Conservation (phyloP, 2,888 invertebrate species). For the Dusona sp. region DNA sequence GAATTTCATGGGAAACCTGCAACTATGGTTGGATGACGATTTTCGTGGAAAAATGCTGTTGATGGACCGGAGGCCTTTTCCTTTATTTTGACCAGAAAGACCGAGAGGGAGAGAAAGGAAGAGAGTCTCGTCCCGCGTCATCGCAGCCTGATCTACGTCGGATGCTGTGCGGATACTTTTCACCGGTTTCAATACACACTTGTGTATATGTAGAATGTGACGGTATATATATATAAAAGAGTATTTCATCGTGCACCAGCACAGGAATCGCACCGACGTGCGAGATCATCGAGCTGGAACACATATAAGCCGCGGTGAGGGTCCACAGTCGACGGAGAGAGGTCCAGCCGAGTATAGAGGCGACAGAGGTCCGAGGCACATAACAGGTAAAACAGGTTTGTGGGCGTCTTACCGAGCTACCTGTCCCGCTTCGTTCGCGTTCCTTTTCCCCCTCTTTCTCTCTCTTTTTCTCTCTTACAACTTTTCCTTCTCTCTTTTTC, state of each 20-base stretch:
- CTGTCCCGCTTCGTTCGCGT: conserved; percentile 76
- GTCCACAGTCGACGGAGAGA: conserved; percentile 44
- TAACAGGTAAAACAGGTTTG: conserved; percentile 77
- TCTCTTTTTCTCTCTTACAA: conserved; percentile 51
- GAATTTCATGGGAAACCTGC: conserved; percentile 1
- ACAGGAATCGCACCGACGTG: conserved; percentile 66
- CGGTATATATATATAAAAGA: conserved; percentile 33
- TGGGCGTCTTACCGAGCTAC: conserved; percentile 77
- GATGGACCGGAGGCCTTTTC: conserved; percentile 11
- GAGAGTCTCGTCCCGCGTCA: conserved; percentile 24
- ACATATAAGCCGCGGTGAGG: conserved; percentile 68
- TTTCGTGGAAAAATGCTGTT: conserved; percentile 43
- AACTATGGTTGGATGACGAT: conserved; percentile 16
- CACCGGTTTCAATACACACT: conserved; percentile 26
- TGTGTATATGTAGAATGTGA: conserved; percentile 1
- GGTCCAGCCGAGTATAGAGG: conserved; percentile 45
- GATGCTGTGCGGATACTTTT: conserved; percentile 34
- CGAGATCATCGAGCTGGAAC: conserved; percentile 71
- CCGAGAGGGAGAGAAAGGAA: conserved; percentile 3
- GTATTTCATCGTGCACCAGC: conserved; percentile 58
- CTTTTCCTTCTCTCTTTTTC: conserved; percentile 43
- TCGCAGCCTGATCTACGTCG: conserved; percentile 19
- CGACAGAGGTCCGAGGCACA: conserved; percentile 63
- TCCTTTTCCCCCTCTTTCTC: conserved; percentile 53
- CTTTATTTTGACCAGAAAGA: background rate